These are phyloP conservation scores for Orientallactaga bullata DNA, from an alignment of 2,113 vertebrate species.

Conservation along the genomic window DNA sequence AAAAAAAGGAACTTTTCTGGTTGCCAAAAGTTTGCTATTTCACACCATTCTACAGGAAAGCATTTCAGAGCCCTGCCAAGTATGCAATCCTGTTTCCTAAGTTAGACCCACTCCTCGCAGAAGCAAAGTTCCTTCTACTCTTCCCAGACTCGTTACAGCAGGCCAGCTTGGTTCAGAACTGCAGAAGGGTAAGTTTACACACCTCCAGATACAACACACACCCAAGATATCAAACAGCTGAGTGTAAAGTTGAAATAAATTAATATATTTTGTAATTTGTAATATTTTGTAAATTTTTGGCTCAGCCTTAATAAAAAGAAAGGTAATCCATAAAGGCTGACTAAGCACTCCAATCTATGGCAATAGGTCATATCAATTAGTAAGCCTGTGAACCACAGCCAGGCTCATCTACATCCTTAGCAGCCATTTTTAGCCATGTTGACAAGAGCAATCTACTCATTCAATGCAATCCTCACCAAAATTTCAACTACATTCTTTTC, in stretches of 20 bases:
- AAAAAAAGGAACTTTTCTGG: slow-evolving; percentile 65
- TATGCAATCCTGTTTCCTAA: slow-evolving; percentile 61
- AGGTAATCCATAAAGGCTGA: slow-evolving; percentile 25
- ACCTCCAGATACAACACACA: background rate
- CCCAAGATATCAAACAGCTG: background rate
- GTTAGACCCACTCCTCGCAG: slow-evolving; percentile 64
- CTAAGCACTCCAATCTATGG: slow-evolving; percentile 25
- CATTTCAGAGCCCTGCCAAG: slow-evolving; percentile 64
- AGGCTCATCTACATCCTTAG: background rate
- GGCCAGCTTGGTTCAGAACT: background rate
- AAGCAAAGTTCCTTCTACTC: slow-evolving; percentile 44
- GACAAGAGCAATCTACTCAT: background rate
- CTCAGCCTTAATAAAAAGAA: slow-evolving; percentile 8
- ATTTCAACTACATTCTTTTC: background rate
- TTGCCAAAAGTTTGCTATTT: slow-evolving; percentile 77
- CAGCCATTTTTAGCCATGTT: background rate
- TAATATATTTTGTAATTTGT: too few species aligned
- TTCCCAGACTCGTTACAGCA: background rate
- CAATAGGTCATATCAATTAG: background rate
- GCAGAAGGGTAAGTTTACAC: background rate
- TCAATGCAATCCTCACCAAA: background rate
- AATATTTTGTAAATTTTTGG: background rate
- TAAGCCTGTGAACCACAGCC: background rate
- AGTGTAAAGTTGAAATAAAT: background rate
- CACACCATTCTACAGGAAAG: slow-evolving; percentile 58